Conservation (phyloP, 2,113 vertebrate genomes). For the Nesospiza acunhae region DNA sequence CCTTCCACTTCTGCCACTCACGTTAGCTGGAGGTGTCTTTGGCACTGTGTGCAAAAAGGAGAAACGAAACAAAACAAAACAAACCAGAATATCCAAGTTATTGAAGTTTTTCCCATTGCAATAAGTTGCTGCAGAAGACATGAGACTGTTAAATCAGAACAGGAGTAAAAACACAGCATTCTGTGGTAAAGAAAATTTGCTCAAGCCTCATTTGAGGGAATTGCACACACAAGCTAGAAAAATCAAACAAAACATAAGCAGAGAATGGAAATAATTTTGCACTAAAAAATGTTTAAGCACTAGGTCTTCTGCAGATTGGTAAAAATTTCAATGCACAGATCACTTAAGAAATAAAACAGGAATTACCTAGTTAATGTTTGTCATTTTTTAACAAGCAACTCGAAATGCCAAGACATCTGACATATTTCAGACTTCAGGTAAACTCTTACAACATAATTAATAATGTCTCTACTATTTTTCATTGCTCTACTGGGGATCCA, state of each 20-base stretch:
- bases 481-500: neutral
- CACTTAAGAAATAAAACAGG: neutral
- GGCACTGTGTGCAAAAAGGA: slow-evolving; percentile 81
- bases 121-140: neutral
- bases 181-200: neutral
- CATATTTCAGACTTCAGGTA: neutral
- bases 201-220: neutral
- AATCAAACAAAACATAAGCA: neutral
- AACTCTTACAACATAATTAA: neutral
- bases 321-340: neutral
- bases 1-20: slow-evolving; percentile 93
- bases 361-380: neutral
- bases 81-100: neutral
- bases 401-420: neutral
- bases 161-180: neutral
- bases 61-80: neutral
- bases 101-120: neutral
- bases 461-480: neutral
- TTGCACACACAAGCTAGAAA: neutral
- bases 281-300: neutral
- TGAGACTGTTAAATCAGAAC: neutral
- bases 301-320: neutral
- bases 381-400: neutral
- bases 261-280: neutral
- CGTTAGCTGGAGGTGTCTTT: slow-evolving; percentile 90